Percentiles rank a stretch among this genome's conserved stretches.
Evolutionary conservation across 2,888 invertebrate genomes (phyloP).

Genomic region (Nematopogon swammerdamellus): DNA sequence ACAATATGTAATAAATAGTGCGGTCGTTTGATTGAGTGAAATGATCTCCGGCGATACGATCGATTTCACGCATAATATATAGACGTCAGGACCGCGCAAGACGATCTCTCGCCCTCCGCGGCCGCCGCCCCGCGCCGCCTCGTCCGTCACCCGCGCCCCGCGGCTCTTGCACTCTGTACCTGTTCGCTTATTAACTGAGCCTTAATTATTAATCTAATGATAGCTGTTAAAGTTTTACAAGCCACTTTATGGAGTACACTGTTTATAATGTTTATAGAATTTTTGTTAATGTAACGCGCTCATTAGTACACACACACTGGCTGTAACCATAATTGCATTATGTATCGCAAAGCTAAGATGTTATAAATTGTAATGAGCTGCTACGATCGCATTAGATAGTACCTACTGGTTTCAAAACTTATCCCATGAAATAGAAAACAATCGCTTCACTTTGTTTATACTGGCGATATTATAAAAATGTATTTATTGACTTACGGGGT

Average conservation of each 20-base stretch:
- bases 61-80: neutral
- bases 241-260: neutral
- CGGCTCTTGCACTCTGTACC: neutral
- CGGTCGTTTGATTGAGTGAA: neutral
- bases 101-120: neutral
- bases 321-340: no score
- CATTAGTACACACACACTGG: no score
- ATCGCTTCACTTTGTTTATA: no score
- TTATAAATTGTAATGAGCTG: no score
- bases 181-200: neutral
- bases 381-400: no score
- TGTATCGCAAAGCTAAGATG: no score
- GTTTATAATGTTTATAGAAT: no score
- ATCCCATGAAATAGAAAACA: no score
- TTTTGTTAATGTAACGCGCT: no score
- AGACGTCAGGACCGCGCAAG: neutral
- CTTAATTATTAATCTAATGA: neutral
- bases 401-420: no score
- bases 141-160: neutral
- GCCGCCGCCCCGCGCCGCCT: neutral
- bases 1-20: neutral
- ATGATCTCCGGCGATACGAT: neutral
- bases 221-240: neutral
- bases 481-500: no score
- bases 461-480: no score